phyloP scores from a whole-genome alignment of 2,888 invertebrate species.

The Pristionchus entomophagus region DNA sequence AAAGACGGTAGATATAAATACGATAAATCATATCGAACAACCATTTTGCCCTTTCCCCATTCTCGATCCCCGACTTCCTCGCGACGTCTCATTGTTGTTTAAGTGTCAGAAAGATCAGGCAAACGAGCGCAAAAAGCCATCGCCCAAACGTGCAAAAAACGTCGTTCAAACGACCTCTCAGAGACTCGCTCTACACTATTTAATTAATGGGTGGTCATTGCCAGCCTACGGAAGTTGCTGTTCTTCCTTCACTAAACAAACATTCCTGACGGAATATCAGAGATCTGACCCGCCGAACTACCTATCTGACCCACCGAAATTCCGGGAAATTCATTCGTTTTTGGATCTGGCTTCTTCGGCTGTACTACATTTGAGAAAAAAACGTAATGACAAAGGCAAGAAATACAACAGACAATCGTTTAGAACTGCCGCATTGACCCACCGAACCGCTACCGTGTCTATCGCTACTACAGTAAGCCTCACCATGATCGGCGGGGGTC shows the following conservation, averaged over 20 bases:
- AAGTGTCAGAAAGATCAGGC: background rate
- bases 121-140: background rate
- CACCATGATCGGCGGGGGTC: constrained; percentile 7
- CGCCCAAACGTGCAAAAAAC: constrained; percentile 31
- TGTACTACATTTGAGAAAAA: too few species aligned
- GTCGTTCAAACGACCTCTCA: background rate
- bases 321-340: too few species aligned
- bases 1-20: too few species aligned
- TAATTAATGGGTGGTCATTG: constrained; percentile 42
- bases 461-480: background rate
- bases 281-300: background rate
- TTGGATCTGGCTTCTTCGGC: too few species aligned
- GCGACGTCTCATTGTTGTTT: background rate
- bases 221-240: constrained; percentile 10
- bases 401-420: too few species aligned
- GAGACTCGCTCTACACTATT: background rate
- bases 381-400: too few species aligned
- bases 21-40: too few species aligned
- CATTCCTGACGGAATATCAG: background rate
- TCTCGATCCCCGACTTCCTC: background rate
- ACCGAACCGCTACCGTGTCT: too few species aligned
- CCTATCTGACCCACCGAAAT: too few species aligned
- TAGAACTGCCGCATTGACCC: too few species aligned
- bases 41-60: too few species aligned
- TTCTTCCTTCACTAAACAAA: background rate